phyloP scores from a whole-genome alignment of 2,888 invertebrate genomes.

The Caenorhabditis angaria region DNA sequence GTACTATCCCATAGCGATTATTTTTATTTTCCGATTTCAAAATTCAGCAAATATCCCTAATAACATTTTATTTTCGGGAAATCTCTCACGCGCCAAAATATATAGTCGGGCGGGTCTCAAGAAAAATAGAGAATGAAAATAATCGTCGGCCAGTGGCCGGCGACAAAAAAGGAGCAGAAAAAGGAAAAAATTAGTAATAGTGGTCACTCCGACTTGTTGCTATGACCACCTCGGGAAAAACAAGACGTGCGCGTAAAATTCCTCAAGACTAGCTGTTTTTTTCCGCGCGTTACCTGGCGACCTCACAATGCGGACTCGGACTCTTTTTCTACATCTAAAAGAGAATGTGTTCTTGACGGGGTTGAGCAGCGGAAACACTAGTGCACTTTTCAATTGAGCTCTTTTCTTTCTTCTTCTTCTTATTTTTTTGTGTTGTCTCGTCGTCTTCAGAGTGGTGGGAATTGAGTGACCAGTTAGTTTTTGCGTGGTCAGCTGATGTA shows the following conservation, averaged over 20 bases:
- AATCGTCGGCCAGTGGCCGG: neutral
- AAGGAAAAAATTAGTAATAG: neutral
- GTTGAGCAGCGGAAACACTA: neutral
- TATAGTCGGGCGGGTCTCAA: neutral
- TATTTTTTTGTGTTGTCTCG: neutral
- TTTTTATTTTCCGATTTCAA: too few relatives aligned
- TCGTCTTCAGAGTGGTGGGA: too few relatives aligned
- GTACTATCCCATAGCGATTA: too few relatives aligned
- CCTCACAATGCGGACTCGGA: neutral
- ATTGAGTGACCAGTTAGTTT: conserved; percentile 2
- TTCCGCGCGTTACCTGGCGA: neutral
- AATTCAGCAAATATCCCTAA: too few relatives aligned
- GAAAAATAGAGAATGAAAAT: neutral
- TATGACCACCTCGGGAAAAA: neutral
- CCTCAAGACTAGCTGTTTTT: neutral
- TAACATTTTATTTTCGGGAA: neutral
- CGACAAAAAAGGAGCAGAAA: neutral
- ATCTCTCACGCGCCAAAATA: conserved; percentile 4
- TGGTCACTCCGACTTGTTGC: neutral
- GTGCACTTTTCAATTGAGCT: too few relatives aligned
- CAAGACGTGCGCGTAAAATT: neutral
- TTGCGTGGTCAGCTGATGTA: neutral
- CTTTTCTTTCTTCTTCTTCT: neutral
- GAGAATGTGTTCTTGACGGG: neutral
- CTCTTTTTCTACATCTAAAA: neutral